phyloP scores from a whole-genome alignment of 2,797 vertebrate genomes.

The Ctenopoma multispine region DNA sequence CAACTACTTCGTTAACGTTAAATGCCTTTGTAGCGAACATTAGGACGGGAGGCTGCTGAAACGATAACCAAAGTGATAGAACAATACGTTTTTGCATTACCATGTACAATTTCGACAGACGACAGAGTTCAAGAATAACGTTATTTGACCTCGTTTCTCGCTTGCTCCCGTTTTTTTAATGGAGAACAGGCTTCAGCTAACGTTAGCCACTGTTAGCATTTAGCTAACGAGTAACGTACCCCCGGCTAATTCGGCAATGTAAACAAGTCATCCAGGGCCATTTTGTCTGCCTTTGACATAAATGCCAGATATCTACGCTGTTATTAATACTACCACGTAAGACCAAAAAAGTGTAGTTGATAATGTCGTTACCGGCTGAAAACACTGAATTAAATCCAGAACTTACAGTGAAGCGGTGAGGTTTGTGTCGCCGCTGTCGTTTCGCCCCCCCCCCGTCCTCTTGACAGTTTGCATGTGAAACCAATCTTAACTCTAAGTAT shows the following conservation, averaged over 20 bases:
- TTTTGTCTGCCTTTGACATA: conserved; percentile 24
- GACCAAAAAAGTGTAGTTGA: accelerated
- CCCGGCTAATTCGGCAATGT: conserved; percentile 26
- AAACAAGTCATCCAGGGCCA: conserved; percentile 46
- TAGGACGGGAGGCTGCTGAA: no score
- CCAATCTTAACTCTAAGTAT: conserved; percentile 52
- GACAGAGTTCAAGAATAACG: not conserved
- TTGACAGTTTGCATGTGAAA: conserved; percentile 75
- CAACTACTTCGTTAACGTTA: not conserved
- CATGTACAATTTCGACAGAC: accelerated
- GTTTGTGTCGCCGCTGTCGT: conserved; percentile 16
- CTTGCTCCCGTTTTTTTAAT: not conserved
- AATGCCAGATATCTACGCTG: accelerated
- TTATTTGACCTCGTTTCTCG: no score
- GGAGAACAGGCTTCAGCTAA: conserved; percentile 18
- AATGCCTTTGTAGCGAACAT: not conserved
- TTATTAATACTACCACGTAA: not conserved
- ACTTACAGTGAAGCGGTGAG: conserved; percentile 52
- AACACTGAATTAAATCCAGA: not conserved
- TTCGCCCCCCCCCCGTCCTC: conserved; percentile 36
- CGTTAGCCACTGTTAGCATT: conserved; percentile 55
- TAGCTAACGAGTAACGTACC: conserved; percentile 14
- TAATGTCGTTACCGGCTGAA: accelerated
- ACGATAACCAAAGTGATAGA: no score
- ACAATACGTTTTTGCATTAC: accelerated